phyloP scores from a whole-genome alignment of 2,888 invertebrate genomes.

The Cheilosia scutellata region DNA sequence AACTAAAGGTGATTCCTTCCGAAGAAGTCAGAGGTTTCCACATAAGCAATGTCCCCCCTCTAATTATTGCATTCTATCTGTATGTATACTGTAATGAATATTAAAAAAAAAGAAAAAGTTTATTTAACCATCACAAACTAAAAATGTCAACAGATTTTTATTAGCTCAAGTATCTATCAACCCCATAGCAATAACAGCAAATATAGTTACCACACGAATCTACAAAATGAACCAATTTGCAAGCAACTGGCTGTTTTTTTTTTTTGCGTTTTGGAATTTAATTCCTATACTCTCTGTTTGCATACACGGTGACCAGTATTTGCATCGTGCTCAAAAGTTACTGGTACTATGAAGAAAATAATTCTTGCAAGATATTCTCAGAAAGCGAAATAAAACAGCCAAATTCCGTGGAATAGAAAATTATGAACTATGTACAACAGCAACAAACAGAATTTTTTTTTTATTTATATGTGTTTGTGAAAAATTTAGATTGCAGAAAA shows the following conservation, averaged over 20 bases:
- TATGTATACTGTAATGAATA: not conserved
- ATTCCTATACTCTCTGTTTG: constrained; percentile 4
- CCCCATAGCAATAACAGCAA: constrained; percentile 13
- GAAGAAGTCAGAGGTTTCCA: constrained; percentile 4
- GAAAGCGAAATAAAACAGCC: constrained; percentile 4
- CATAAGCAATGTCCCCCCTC: constrained; percentile 6
- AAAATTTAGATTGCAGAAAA: constrained; percentile 77
- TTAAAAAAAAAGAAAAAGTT: not conserved
- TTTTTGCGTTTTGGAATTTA: constrained; percentile 65
- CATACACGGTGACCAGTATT: not conserved
- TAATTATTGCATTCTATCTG: constrained; percentile 14
- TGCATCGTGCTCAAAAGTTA: not conserved
- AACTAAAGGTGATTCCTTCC: constrained; percentile 49
- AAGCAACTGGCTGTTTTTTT: constrained; percentile 46
- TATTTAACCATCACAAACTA: too few relatives aligned
- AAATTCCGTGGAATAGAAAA: constrained; percentile 37
- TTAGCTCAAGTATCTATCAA: constrained; percentile 52
- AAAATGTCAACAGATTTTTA: constrained; percentile 48
- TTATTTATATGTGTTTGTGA: constrained; percentile 32
- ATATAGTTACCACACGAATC: constrained; percentile 19
- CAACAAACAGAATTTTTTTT: constrained; percentile 2
- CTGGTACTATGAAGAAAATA: not conserved
- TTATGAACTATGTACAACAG: constrained; percentile 24
- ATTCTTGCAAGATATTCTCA: constrained; percentile 26
- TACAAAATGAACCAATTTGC: constrained; percentile 13